These are phyloP conservation scores for Macrochelys suwanniensis DNA, from an alignment of 2,797 vertebrate genomes.

Conservation along the genomic window DNA sequence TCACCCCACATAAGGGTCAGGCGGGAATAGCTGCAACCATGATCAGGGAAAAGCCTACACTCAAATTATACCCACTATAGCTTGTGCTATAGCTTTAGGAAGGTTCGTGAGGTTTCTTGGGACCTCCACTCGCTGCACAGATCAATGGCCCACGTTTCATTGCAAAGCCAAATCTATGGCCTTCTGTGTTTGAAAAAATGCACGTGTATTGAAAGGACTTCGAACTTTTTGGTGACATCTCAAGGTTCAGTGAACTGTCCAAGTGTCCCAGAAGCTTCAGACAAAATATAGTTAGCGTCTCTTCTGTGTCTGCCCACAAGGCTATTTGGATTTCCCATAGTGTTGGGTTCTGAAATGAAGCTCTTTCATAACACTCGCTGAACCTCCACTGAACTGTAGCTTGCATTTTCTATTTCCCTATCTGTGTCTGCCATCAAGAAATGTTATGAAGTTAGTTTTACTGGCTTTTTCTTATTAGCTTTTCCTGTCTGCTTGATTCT, in stretches of 20 bases:
- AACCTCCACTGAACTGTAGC: neutral
- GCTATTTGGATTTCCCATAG: neutral
- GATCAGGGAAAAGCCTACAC: neutral
- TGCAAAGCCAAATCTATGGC: neutral
- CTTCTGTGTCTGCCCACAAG: neutral
- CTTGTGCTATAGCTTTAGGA: rapidly evolving
- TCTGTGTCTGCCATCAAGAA: neutral
- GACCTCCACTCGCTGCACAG: neutral
- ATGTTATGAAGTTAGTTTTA: neutral
- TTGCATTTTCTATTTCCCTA: neutral
- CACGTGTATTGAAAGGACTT: neutral
- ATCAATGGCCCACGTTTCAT: rapidly evolving
- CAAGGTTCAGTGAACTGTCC: neutral
- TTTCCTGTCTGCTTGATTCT: neutral
- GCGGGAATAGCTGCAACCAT: neutral
- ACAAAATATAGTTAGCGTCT: neutral
- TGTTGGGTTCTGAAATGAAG: neutral
- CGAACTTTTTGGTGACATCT: neutral
- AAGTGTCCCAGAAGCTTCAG: neutral
- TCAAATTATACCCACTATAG: neutral
- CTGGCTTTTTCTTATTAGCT: rapidly evolving
- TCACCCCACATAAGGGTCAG: neutral
- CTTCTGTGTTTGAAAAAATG: neutral
- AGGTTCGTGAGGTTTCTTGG: neutral
- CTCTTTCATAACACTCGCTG: rapidly evolving